Evolutionary conservation across 2,888 invertebrate species (phyloP).

Genomic region (Opisthograptis luteolata): DNA sequence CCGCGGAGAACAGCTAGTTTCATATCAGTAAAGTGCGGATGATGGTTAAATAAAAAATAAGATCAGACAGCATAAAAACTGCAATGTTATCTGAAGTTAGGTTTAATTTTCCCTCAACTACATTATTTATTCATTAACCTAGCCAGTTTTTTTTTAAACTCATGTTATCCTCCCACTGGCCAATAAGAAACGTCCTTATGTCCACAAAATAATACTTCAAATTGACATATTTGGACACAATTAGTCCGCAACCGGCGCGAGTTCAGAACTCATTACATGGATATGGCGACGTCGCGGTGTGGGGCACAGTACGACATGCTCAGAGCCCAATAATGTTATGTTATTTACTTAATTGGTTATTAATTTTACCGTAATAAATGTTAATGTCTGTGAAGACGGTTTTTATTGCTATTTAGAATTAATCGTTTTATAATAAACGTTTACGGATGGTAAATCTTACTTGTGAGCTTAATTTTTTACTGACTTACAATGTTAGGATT

Average conservation of each 20-base stretch:
- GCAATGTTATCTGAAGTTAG: too few species aligned
- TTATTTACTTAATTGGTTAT: slow-evolving; percentile 2
- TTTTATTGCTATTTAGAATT: background rate
- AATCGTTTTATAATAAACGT: slow-evolving; percentile 1
- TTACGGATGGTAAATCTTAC: slow-evolving; percentile 2
- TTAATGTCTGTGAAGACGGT: background rate
- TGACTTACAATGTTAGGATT: too few species aligned
- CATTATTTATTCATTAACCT: too few species aligned
- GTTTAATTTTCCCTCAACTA: too few species aligned
- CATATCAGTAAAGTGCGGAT: too few species aligned
- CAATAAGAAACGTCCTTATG: too few species aligned
- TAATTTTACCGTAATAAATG: background rate
- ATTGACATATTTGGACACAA: slow-evolving; percentile 3
- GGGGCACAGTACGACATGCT: background rate
- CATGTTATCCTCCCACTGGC: too few species aligned
- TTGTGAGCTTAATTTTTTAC: background rate
- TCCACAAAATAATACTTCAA: background rate
- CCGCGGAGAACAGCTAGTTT: too few species aligned
- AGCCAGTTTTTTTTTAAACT: too few species aligned
- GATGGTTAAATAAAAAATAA: too few species aligned
- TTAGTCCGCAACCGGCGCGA: background rate
- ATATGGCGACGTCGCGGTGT: background rate
- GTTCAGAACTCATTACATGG: background rate
- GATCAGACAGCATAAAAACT: too few species aligned
- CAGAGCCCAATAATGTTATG: too few species aligned